A percentile compares a stretch with the other conserved stretches of the same genome.
phyloP scores from a whole-genome alignment of 2,113 vertebrate species.

The Neomonachus schauinslandi region DNA sequence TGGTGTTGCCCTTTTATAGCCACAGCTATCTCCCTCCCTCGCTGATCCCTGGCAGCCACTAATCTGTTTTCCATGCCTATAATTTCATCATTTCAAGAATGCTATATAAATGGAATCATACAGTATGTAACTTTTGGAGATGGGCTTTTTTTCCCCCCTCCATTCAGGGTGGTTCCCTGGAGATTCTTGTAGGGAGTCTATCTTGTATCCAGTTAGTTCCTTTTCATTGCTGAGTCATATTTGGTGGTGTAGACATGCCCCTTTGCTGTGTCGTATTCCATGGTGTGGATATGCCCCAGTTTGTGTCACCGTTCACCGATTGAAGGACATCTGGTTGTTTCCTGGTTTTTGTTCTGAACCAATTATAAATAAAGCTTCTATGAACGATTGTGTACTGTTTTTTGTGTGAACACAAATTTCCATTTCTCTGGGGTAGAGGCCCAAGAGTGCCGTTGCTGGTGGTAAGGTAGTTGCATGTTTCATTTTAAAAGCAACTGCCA shows the following conservation, averaged over 20 bases:
- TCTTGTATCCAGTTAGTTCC: background rate
- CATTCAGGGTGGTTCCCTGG: background rate
- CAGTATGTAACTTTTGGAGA: background rate
- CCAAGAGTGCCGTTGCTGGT: background rate
- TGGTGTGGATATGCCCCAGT: background rate
- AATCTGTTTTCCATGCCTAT: constrained; percentile 26
- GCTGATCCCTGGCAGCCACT: background rate
- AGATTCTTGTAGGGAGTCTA: background rate
- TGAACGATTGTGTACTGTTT: background rate
- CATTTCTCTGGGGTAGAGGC: constrained; percentile 38
- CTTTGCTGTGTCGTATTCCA: background rate
- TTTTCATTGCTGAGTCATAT: constrained; percentile 34
- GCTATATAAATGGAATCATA: constrained; percentile 10
- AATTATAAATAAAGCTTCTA: constrained; percentile 14
- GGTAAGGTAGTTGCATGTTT: background rate
- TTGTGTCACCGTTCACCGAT: constrained; percentile 3
- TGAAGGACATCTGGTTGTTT: constrained; percentile 27
- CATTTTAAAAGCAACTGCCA: constrained; percentile 4
- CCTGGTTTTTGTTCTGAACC: background rate
- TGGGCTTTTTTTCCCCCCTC: background rate
- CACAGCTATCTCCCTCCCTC: background rate
- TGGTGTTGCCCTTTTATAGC: constrained; percentile 23
- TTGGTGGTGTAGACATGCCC: background rate
- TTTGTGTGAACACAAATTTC: constrained; percentile 34
- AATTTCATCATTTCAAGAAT: constrained; percentile 38